These are phyloP conservation scores for Pseudococcus jackbeardsleyi DNA, from an alignment of 2,888 invertebrate genomes.

Conservation along the genomic window DNA sequence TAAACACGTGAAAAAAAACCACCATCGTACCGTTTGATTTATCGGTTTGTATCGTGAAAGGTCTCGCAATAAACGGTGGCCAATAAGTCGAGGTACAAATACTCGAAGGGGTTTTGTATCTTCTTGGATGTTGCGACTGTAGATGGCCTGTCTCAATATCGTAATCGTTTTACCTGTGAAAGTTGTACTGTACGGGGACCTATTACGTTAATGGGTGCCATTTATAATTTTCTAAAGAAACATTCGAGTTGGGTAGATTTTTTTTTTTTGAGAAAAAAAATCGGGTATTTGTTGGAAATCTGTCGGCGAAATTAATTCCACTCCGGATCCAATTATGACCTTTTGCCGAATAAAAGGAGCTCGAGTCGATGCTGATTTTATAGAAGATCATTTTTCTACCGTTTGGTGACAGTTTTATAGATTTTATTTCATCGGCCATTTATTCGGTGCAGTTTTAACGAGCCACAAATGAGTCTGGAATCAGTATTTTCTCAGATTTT, in stretches of 20 bases:
- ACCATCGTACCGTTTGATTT: neutral
- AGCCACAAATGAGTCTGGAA: neutral
- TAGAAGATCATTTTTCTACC: neutral
- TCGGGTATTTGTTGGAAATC: neutral
- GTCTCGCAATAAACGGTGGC: conserved; percentile 25
- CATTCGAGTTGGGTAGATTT: neutral
- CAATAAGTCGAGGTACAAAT: conserved; percentile 21
- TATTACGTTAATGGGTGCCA: neutral
- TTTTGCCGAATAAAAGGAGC: neutral
- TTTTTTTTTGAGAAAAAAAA: neutral
- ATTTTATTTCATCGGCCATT: neutral
- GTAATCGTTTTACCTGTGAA: conserved; percentile 36
- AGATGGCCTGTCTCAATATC: conserved; percentile 1
- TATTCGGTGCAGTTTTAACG: neutral
- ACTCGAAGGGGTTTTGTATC: neutral
- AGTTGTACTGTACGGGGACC: conserved; percentile 15
- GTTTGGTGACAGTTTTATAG: neutral
- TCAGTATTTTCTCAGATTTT: neutral
- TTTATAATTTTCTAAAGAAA: neutral
- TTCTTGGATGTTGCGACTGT: neutral
- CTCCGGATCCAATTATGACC: conserved; percentile 14
- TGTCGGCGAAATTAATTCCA: neutral
- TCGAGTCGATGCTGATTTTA: neutral
- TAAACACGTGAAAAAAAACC: conserved; percentile 19
- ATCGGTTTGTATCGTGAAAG: conserved; percentile 10